Base-by-base conservation (phyloP, 2,113 vertebrate genomes). In the Ceyx melanurus region DNA sequence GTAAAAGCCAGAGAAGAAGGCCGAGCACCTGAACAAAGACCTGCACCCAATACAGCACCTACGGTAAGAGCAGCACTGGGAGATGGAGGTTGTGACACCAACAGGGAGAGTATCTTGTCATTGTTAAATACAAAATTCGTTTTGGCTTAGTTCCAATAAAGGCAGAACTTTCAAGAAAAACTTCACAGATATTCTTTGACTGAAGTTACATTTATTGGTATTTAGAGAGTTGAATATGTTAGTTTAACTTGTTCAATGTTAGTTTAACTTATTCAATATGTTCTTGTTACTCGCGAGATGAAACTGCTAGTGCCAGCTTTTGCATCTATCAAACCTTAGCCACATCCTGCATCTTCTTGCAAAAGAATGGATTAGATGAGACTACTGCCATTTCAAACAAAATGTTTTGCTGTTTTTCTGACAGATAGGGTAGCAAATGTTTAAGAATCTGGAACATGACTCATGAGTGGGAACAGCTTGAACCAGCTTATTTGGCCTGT, bases 1-100 rank as follows among this genome's bases (percentile, higher is more conserved):
- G 99, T 99, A 60, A 99, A 99, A 98, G 99, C 99, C 92, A 98
- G 99, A 97, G 99, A 99, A 97, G 99, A 99, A 95, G 99, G 99
- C 1, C 98, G 99, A 74, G 99, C 99, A 12, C 99, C 99, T 9
- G 99, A 99, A 89, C 99, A 99, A 93, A 98, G 99, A 95, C 99
- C 99, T 26, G 97, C 98, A 86, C 99, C 98, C 80, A 99, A 98
- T 79, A 97, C 99, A 14, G 98, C 99, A 35, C 99, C 99, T 64
- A 98, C 98, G 97, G 99, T 99, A 97, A 98, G 98, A 89, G 62
- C 26, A 9, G 43, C 10, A 7, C 78, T 46, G 19, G 6, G 43
- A 10, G 14, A 31, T 29, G 4, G 26, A 71, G 25, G 12, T 28
- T 28, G 46, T 48, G 35, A n/a, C 56, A 46, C 23, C 66, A 23